These are phyloP conservation scores for Distichodus sexfasciatus DNA, from an alignment of 2,797 vertebrate genomes.

Conservation along the genomic window DNA sequence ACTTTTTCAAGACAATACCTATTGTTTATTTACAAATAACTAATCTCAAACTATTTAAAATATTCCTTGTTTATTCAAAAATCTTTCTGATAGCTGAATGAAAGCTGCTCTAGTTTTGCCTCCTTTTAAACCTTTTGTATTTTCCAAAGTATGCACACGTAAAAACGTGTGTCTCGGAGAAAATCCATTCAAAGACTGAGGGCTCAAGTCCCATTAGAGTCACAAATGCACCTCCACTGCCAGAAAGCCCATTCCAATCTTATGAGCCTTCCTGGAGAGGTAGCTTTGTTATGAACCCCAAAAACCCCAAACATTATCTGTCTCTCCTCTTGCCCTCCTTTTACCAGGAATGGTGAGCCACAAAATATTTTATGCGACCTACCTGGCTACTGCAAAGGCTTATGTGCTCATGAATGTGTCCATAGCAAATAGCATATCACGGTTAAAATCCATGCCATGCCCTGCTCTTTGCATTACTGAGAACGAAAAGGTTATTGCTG, in stretches of 20 bases:
- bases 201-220: not conserved
- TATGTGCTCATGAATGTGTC: not conserved
- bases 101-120: too few relatives aligned
- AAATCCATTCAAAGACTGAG: not conserved
- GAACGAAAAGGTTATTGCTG: too few relatives aligned
- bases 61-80: too few relatives aligned
- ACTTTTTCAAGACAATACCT: too few relatives aligned
- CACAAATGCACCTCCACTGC: slow-evolving; percentile 3
- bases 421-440: not conserved
- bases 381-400: not conserved
- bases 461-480: too few relatives aligned
- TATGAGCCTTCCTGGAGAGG: slow-evolving; percentile 15
- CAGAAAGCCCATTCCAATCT: slow-evolving; percentile 6
- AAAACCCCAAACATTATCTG: slow-evolving; percentile 12
- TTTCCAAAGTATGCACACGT: too few relatives aligned
- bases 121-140: too few relatives aligned
- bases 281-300: not conserved
- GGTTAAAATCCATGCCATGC: not conserved
- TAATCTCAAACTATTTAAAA: too few relatives aligned
- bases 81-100: too few relatives aligned
- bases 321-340: slow-evolving; percentile 13
- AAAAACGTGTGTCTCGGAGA: too few relatives aligned
- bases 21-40: too few relatives aligned
- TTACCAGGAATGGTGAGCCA: not conserved
- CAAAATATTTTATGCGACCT: not conserved